Evolutionary conservation across 1,140 invertebrate species (phyloP), one percentile per base, ranked within the genome.

Genomic region (Bombus cullumanus): DNA sequence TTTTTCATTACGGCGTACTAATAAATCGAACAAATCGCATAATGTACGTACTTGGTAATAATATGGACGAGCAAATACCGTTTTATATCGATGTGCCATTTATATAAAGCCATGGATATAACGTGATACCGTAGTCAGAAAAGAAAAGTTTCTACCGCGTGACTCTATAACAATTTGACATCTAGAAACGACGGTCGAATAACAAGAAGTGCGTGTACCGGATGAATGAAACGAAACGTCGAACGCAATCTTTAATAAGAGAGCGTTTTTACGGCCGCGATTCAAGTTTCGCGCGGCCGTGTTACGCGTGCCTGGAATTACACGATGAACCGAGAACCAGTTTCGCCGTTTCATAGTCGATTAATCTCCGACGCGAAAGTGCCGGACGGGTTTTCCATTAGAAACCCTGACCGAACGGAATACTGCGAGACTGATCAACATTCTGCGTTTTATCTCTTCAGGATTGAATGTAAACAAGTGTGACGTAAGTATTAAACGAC

Each of bases 281-380:
- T 76, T 53, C 59, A 31, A 66, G 81, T 82, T 75, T 39, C 57
- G 12, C 37, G 69, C 34, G 28, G 66, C n/a, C 28, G 15, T 41
- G n/a, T 57, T n/a, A 37, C 59, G 53, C 76, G 37, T 69, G 74
- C 34, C 18, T 83, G 25, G 57, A 75, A 83, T 77, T 64, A 34
- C 81, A 64, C 69, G 80, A 74, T 43, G 39, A 39, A 72, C 28
- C 81, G 64, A 47, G 37, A 84, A 84, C 83, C 76, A 79, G 83
- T 84, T 53, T 78, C 41, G 28, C 34, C 73, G 68, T 79, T 84
- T 71, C 53, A 47, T 53, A 59, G 53, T 39, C 83, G 66, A 71
- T 72, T 84, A 59, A 72, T 62, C 53, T 12, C 0, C 13, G 34
- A 12, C 53, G 76, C 31, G 76, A 84, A 80, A 84, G 76, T 62